phyloP scores from a whole-genome alignment of 2,888 invertebrate species.

The Euplexia lucipara region DNA sequence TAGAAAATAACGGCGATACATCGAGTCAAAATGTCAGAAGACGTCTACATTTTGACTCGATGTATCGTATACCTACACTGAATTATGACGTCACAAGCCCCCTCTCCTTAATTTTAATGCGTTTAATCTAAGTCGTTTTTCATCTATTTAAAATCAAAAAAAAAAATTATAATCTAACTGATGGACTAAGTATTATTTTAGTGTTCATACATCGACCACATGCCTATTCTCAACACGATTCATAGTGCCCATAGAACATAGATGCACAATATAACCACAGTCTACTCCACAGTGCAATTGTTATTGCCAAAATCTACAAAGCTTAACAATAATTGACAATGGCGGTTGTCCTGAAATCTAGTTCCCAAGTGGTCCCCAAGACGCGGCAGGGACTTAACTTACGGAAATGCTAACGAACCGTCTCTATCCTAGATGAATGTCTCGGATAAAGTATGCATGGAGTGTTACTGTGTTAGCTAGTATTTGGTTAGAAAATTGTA shows the following conservation, averaged over 20 bases:
- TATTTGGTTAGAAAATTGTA: neutral
- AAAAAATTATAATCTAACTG: too few species aligned
- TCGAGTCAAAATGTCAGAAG: too few species aligned
- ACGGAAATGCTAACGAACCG: constrained; percentile 65
- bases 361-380: constrained; percentile 56
- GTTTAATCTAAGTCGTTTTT: too few species aligned
- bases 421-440: constrained; percentile 15
- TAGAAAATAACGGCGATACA: too few species aligned
- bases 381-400: constrained; percentile 52
- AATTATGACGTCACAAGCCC: too few species aligned
- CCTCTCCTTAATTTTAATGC: too few species aligned
- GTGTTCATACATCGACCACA: too few species aligned
- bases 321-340: constrained; percentile 60
- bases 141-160: too few species aligned
- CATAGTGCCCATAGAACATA: neutral
- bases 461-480: constrained; percentile 4
- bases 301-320: constrained; percentile 33
- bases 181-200: too few species aligned
- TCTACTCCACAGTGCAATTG: constrained; percentile 30
- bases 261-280: neutral
- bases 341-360: constrained; percentile 53
- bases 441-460: constrained; percentile 28
- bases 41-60: too few species aligned
- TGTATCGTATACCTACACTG: too few species aligned
- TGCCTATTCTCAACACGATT: too few species aligned